Percentiles rank a stretch among this genome's conserved stretches.
Evolutionary conservation across 2,797 vertebrate genomes (phyloP).

Genomic region (Hylomyscus alleni): DNA sequence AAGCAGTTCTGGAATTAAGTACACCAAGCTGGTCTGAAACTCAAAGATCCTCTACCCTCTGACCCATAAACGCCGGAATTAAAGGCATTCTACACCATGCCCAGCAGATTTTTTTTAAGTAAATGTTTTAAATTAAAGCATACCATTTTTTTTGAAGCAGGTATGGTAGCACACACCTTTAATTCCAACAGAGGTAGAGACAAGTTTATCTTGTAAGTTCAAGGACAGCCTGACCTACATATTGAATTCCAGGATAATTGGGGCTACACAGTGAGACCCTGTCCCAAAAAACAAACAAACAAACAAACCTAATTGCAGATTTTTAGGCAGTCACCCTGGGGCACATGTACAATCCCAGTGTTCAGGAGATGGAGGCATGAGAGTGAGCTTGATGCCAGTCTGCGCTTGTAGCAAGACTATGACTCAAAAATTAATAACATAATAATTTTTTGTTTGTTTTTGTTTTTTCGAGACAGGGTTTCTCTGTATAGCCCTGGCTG

Average conservation of each 20-base stretch:
- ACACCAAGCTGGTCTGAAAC: background rate
- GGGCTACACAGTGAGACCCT: background rate
- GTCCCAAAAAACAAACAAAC: background rate
- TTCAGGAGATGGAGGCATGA: background rate
- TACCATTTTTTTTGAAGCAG: background rate
- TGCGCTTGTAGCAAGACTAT: background rate
- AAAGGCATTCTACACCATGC: background rate
- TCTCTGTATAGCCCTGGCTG: too few species aligned
- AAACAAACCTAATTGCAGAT: background rate
- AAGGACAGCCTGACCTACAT: background rate
- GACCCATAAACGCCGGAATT: background rate
- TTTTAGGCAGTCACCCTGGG: background rate
- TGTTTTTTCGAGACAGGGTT: too few species aligned
- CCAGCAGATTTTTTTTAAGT: background rate
- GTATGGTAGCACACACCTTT: background rate
- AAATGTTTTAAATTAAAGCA: conserved; percentile 31
- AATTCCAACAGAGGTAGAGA: background rate
- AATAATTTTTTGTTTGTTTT: too few species aligned
- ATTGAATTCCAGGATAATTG: background rate
- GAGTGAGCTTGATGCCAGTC: background rate
- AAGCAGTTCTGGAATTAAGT: background rate
- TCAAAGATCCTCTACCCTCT: background rate
- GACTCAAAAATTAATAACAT: background rate
- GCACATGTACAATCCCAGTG: background rate
- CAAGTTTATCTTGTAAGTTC: background rate